phyloP scores from a whole-genome alignment of 2,888 invertebrate genomes.

The Thumatha senex region DNA sequence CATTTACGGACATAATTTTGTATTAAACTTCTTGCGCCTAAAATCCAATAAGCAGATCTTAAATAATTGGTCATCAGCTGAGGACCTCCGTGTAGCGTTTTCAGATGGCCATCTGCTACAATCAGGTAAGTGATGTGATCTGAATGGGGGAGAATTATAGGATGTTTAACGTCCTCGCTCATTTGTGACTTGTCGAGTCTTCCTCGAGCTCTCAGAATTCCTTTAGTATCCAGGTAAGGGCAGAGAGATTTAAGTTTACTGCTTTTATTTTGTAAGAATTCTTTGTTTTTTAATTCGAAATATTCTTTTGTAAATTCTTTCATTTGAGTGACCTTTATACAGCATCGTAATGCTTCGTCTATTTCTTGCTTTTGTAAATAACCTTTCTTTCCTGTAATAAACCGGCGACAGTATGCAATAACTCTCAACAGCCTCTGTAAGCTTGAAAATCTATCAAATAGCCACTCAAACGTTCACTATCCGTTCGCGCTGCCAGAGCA shows the following conservation, averaged over 20 bases:
- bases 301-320: conserved; percentile 3
- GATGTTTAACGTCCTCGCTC: too few species aligned
- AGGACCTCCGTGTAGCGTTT: too few species aligned
- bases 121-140: neutral
- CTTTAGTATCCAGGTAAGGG: neutral
- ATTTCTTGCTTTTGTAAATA: conserved; percentile 3
- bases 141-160: too few species aligned
- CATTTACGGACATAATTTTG: too few species aligned
- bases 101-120: too few species aligned
- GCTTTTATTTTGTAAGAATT: neutral
- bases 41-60: too few species aligned
- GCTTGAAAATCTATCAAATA: conserved; percentile 3
- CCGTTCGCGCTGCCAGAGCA: too few species aligned
- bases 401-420: conserved; percentile 2
- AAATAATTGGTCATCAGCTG: too few species aligned
- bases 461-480: too few species aligned
- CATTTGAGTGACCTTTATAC: neutral
- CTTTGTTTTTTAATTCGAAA: neutral
- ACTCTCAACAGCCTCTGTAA: conserved; percentile 1
- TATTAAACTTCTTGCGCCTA: too few species aligned
- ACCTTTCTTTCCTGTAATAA: neutral
- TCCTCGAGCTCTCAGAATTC: too few species aligned
- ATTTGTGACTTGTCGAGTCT: too few species aligned
- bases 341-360: neutral
- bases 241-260: conserved; percentile 2